Evolutionary conservation across 37 sponge, comb jelly and placozoan species (phyloP).

Genomic region (Spongilla lacustris): DNA sequence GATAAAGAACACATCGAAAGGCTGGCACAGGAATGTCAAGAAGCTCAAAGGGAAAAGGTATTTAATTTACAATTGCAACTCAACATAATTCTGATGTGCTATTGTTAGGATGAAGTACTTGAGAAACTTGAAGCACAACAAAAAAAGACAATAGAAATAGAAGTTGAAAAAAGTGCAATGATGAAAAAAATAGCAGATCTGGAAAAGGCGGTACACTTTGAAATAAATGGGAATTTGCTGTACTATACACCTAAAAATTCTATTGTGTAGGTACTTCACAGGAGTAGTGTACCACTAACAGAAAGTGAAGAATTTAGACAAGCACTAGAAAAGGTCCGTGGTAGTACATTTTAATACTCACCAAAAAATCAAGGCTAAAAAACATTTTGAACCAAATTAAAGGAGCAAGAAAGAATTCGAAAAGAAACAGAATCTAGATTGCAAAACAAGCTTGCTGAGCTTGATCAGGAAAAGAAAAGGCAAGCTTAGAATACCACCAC

Average conservation of each 20-base stretch:
- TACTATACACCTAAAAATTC: not conserved
- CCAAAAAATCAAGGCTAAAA: too few relatives aligned
- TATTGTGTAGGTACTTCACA: not conserved
- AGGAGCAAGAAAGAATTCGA: constrained; percentile 47
- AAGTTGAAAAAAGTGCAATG: constrained; percentile 53
- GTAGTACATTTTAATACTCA: not conserved
- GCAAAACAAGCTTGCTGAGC: constrained; percentile 45
- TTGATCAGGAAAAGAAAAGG: constrained; percentile 56
- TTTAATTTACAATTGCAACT: not conserved
- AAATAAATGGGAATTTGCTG: not conserved
- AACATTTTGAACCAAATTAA: not conserved
- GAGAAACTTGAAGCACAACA: constrained; percentile 51
- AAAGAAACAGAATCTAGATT: constrained; percentile 38
- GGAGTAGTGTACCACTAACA: constrained; percentile 2
- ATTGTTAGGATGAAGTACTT: constrained; percentile 53
- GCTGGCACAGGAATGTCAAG: constrained; percentile 41
- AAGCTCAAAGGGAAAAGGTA: constrained; percentile 51
- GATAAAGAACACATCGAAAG: constrained; percentile 28
- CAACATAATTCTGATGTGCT: not conserved
- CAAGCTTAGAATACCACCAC: not conserved
- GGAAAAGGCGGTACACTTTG: constrained; percentile 30
- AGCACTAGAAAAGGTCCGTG: constrained; percentile 47
- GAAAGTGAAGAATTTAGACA: constrained; percentile 63
- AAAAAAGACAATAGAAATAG: constrained; percentile 3
- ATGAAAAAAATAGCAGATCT: constrained; percentile 42